Evolutionary conservation across 1,140 invertebrate species (phyloP).

Genomic region (Thrips palmi): DNA sequence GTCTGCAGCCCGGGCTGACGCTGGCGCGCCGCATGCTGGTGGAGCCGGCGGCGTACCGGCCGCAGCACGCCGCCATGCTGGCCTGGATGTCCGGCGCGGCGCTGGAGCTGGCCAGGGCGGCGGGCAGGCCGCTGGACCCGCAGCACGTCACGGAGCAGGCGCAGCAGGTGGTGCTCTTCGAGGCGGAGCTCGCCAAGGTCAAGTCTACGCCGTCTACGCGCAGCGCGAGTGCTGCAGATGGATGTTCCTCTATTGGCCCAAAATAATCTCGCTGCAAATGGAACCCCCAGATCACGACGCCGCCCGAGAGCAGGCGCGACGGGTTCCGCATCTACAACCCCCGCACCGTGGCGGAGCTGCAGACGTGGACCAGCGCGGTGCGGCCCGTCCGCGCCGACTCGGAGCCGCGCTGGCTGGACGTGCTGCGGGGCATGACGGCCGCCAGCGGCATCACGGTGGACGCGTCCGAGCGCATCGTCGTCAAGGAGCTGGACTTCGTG

Average conservation of each 20-base stretch:
- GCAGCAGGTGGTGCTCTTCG: conserved; percentile 33
- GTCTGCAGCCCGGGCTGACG: conserved; percentile 29
- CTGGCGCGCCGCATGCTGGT: conserved; percentile 33
- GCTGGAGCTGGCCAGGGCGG: conserved; percentile 12
- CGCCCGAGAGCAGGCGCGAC: conserved; percentile 29
- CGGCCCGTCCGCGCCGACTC: not conserved
- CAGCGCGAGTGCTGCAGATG: too few relatives aligned
- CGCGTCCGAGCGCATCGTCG: conserved; percentile 16
- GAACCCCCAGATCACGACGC: conserved; percentile 28
- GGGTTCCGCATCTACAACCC: conserved; percentile 32
- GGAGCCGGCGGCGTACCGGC: conserved; percentile 19
- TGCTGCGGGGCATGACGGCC: conserved; percentile 15
- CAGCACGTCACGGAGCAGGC: conserved; percentile 25
- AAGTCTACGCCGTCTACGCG: too few relatives aligned
- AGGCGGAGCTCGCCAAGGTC: conserved; percentile 39
- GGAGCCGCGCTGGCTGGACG: conserved; percentile 18
- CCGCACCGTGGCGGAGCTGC: conserved; percentile 29
- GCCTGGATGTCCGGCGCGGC: conserved; percentile 25
- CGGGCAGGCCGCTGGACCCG: conserved; percentile 9
- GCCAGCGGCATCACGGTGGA: conserved; percentile 14
- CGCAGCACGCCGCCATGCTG: conserved; percentile 27
- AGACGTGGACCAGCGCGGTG: conserved; percentile 19
- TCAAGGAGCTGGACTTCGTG: conserved; percentile 19
- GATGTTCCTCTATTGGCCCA: too few relatives aligned
- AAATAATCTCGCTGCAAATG: too few relatives aligned